Conservation (phyloP, 23 tunicate species). For the Botrylloides violaceus region DNA sequence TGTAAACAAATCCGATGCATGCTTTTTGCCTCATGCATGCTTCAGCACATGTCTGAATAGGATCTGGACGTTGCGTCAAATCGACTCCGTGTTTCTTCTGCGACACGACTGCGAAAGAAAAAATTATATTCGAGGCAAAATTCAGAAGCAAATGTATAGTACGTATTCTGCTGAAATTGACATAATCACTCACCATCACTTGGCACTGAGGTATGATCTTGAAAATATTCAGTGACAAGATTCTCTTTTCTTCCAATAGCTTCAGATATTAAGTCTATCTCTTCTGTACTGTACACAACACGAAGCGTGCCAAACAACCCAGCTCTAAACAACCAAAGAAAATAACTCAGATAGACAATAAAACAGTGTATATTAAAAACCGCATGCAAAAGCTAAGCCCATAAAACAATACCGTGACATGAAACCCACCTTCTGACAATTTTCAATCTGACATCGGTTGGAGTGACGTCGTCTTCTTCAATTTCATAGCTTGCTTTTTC, state of each 20-base stretch:
- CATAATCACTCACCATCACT: background rate
- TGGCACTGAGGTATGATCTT: constrained; percentile 6
- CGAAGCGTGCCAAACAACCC: constrained; percentile 50
- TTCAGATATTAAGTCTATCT: constrained; percentile 56
- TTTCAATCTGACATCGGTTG: constrained; percentile 5
- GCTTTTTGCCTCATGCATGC: constrained; percentile 49
- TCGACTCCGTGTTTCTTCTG: constrained; percentile 32
- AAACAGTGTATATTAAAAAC: background rate
- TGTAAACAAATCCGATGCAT: constrained; percentile 51
- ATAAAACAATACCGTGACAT: no score
- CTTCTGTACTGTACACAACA: constrained; percentile 64
- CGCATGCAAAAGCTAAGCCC: no score
- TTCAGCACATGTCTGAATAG: constrained; percentile 61
- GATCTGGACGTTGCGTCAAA: constrained; percentile 29
- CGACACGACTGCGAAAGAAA: constrained; percentile 8
- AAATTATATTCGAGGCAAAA: background rate
- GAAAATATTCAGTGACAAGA: constrained; percentile 19
- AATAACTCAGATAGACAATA: no score
- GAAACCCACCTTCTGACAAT: constrained; percentile 28
- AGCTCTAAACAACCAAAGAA: no score
- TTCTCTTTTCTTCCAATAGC: constrained; percentile 30
- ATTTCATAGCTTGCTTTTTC: constrained; percentile 13
- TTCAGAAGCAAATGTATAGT: no score
- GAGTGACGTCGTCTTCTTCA: constrained; percentile 20
- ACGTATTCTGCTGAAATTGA: no score